Conservation (phyloP, 2,797 vertebrate genomes). For the Vireo griseus region DNA sequence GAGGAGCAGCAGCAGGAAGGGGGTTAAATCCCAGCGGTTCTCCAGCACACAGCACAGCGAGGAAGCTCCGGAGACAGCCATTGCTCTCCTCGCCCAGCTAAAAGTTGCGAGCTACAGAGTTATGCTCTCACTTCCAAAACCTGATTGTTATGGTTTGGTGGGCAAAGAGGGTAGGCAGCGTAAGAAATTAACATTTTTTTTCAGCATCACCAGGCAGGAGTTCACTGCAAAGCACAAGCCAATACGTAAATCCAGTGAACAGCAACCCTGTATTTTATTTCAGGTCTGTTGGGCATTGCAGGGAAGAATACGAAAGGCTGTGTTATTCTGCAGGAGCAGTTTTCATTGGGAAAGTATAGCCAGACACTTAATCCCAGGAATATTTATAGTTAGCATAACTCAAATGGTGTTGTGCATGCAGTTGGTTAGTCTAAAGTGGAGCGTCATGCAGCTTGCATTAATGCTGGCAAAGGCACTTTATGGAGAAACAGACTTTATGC, state of each 20-base stretch:
- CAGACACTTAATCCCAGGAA: constrained; percentile 8
- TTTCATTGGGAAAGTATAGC: neutral
- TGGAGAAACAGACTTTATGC: constrained; percentile 72
- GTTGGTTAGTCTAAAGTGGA: constrained; percentile 64
- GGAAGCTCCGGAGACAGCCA: neutral
- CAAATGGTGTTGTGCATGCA: constrained; percentile 63
- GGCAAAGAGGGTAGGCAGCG: neutral
- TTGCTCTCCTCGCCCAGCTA: neutral
- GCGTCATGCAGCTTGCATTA: constrained; percentile 65
- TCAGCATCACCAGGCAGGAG: neutral
- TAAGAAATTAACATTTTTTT: neutral
- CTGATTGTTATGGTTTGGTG: neutral
- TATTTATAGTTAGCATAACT: constrained; percentile 54
- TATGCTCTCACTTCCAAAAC: neutral
- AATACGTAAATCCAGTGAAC: neutral
- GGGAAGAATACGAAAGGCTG: neutral
- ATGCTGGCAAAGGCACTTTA: constrained; percentile 58
- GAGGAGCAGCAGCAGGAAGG: neutral
- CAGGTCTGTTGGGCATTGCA: neutral
- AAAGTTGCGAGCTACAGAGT: neutral
- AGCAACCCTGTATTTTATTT: constrained; percentile 8
- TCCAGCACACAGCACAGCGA: neutral
- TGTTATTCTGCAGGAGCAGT: constrained; percentile 12
- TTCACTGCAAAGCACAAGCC: neutral
- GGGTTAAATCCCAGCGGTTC: neutral